Evolutionary conservation across 2,113 vertebrate genomes (phyloP), one percentile per base, ranked within the genome.

Genomic region (Lophochroa leadbeateri): DNA sequence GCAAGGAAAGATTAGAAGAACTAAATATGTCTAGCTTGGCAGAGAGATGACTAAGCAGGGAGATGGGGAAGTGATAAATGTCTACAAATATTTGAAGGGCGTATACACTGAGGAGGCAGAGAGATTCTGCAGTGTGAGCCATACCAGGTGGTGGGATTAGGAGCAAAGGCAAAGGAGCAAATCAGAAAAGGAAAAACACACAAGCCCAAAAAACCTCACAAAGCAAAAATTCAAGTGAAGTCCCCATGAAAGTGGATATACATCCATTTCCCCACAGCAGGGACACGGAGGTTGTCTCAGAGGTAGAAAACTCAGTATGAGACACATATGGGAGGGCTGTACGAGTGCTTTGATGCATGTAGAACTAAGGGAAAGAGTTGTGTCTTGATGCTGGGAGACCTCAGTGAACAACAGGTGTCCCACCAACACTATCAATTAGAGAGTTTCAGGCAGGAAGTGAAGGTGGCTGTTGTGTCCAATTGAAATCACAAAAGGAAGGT

Each of bases 1-100:
- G 1, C 44, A 89, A 90, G 83, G 87, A 96, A 96, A 97, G 94
- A 97, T 97, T 97, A 94, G 96, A 96, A 96, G 81, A 96, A 94
- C 94, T 95, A 96, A 96, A 94, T 95, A 96, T 35, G 67, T 85
- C 94, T 94, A 74, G 82, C 88, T 97, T 96, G 93, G 96, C 94
- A 97, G 92, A 91, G 82, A 97, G 94, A 96, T 92, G 86, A 96
- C 95, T 95, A 90, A 91, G 95, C 70, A 10, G 49, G 67, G 80
- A 61, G 44, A 84, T 47, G 55, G 86, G 53, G 80, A 74, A 93
- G 80, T 96, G 94, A 97, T 96, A 96, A 96, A 97, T 67, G 80
- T 85, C 90, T 94, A 93, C 92, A 95, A 96, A 94, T 96, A 97
- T 94, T 94, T 96, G 92, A 96, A 97, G 84, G 88, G 84, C 3